Evolutionary conservation across 2,113 vertebrate genomes (phyloP).

Genomic region (Apeltes quadracus): DNA sequence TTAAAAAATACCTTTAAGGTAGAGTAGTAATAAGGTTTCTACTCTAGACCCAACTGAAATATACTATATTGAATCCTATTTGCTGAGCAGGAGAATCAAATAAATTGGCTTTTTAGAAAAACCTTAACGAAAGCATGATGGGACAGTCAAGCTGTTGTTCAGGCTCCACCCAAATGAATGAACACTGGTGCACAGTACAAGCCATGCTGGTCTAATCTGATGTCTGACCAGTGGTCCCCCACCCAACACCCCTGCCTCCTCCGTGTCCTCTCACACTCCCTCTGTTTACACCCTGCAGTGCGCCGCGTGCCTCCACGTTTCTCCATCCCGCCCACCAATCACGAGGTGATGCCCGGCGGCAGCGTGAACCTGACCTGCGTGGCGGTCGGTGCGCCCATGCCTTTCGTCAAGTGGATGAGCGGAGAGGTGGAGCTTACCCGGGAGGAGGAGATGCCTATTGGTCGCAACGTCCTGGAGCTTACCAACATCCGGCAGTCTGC

Average conservation of each 20-base stretch:
- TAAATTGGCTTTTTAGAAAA: background rate
- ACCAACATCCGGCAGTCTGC: slow-evolving; percentile 89
- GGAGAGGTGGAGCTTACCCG: slow-evolving; percentile 90
- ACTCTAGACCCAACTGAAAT: background rate
- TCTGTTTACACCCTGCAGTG: slow-evolving; percentile 87
- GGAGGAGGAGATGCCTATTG: slow-evolving; percentile 94
- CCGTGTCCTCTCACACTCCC: slow-evolving; percentile 69
- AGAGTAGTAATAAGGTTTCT: background rate
- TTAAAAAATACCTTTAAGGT: background rate
- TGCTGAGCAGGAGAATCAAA: background rate
- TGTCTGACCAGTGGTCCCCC: slow-evolving; percentile 3
- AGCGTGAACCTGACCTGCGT: slow-evolving; percentile 97
- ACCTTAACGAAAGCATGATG: background rate
- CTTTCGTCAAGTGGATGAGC: slow-evolving; percentile 95
- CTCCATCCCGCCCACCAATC: slow-evolving; percentile 96
- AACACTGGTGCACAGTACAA: slow-evolving; percentile 29
- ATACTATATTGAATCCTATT: background rate
- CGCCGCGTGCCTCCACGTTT: slow-evolving; percentile 96
- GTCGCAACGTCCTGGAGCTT: slow-evolving; percentile 94
- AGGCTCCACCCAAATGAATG: background rate
- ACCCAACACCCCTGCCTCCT: slow-evolving; percentile 41
- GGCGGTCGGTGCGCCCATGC: slow-evolving; percentile 97
- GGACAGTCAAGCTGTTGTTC: background rate
- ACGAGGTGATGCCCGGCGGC: slow-evolving; percentile 97
- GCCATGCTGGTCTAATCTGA: slow-evolving; percentile 11